phyloP scores from a whole-genome alignment of 2,888 invertebrate species.

The Eudasyphora cyanicolor region DNA sequence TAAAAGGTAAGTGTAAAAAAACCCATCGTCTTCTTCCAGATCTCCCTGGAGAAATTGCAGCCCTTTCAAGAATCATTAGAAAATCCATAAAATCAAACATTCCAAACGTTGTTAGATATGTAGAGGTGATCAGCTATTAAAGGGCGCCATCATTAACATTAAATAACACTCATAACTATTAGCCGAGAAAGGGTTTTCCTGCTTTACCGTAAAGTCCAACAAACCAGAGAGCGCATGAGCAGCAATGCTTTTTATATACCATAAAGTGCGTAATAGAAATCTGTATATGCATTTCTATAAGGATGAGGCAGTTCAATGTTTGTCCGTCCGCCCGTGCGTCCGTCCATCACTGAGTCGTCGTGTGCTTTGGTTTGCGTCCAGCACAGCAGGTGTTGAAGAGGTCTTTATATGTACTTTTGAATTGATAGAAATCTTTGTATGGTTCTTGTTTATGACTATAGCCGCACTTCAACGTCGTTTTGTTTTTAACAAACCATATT shows the following conservation, averaged over 20 bases:
- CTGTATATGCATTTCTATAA: background rate
- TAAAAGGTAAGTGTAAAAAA: slow-evolving; percentile 15
- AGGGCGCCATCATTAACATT: slow-evolving; percentile 64
- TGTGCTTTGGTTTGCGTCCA: background rate
- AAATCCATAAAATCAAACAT: background rate
- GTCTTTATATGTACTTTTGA: slow-evolving; percentile 1
- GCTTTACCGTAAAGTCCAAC: background rate
- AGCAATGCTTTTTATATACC: slow-evolving; percentile 16
- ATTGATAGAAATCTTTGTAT: slow-evolving; percentile 57
- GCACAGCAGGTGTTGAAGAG: slow-evolving; percentile 64
- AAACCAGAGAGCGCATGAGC: background rate
- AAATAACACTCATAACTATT: slow-evolving; percentile 3
- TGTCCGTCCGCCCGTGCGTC: background rate
- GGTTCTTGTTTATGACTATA: slow-evolving; percentile 14
- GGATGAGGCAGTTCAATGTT: too few relatives aligned
- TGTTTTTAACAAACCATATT: too few relatives aligned
- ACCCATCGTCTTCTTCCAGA: background rate
- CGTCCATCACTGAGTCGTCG: background rate
- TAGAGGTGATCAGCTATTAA: slow-evolving; percentile 48
- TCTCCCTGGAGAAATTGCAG: background rate
- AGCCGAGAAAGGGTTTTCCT: slow-evolving; percentile 10
- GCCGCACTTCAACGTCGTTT: background rate
- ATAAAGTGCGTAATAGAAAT: slow-evolving; percentile 53
- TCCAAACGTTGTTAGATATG: background rate
- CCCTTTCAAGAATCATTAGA: background rate